Conservation (phyloP, 2,113 vertebrate genomes). For the Axis porcinus region DNA sequence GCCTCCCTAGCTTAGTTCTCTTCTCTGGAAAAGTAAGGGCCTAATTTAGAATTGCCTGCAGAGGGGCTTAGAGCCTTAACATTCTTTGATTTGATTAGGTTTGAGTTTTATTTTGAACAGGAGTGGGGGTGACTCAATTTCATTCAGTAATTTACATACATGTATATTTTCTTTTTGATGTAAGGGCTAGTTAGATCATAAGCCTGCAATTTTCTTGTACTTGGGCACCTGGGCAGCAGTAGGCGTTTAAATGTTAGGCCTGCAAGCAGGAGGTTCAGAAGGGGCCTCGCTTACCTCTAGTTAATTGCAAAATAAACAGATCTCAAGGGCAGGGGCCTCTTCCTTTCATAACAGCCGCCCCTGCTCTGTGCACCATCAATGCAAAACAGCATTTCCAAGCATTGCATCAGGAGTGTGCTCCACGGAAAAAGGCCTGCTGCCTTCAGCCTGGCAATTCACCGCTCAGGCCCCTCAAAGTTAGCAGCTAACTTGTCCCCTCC, state of each 20-base stretch:
- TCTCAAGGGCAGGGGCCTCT: constrained; percentile 4
- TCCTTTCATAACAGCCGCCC: constrained; percentile 30
- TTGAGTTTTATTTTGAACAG: constrained; percentile 31
- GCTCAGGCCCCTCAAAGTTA: not conserved
- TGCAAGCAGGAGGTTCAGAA: constrained; percentile 22
- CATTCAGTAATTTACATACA: constrained; percentile 34
- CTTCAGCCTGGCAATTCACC: not conserved
- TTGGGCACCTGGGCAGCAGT: not conserved
- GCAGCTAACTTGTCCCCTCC: not conserved
- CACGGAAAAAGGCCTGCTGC: not conserved
- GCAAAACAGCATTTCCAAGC: not conserved
- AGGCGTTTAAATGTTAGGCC: constrained; percentile 22
- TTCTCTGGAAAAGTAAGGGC: not conserved
- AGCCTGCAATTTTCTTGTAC: constrained; percentile 24
- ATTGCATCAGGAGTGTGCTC: not conserved
- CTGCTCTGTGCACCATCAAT: not conserved
- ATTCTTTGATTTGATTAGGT: constrained; percentile 28
- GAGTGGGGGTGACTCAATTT: constrained; percentile 16
- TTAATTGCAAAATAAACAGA: constrained; percentile 56
- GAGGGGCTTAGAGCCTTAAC: not conserved
- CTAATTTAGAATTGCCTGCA: not conserved
- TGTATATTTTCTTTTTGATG: constrained; percentile 53
- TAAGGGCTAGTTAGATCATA: constrained; percentile 22
- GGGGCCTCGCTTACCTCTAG: constrained; percentile 11
- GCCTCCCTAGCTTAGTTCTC: not conserved